Evolutionary conservation across 1,140 invertebrate genomes (phyloP).

Genomic region (Drosophila pruinosa): DNA sequence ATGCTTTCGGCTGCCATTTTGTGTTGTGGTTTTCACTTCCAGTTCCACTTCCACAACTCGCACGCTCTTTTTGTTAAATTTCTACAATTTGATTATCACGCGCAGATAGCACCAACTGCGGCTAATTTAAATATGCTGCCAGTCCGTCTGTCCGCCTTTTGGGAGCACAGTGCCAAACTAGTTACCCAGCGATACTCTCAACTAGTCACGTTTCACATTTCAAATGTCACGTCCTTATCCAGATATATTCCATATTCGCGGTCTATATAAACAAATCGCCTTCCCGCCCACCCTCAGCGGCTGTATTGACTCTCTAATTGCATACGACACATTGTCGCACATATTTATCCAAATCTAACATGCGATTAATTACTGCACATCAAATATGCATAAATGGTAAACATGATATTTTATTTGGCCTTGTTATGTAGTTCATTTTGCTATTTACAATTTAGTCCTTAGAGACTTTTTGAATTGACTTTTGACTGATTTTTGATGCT

Average conservation of each 20-base stretch:
- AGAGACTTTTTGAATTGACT: neutral
- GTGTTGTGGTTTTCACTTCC: constrained; percentile 36
- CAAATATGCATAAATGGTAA: neutral
- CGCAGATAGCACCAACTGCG: constrained; percentile 9
- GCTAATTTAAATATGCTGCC: constrained; percentile 9
- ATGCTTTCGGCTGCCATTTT: constrained; percentile 62
- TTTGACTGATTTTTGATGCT: no score
- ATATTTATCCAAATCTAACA: neutral
- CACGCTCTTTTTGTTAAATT: constrained; percentile 49
- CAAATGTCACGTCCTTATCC: constrained; percentile 2
- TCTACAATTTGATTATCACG: constrained; percentile 64
- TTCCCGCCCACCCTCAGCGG: neutral
- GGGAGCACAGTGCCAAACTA: neutral
- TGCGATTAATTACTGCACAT: neutral
- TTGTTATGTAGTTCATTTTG: neutral
- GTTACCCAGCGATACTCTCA: neutral
- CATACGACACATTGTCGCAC: neutral
- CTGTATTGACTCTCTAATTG: neutral
- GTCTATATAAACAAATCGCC: neutral
- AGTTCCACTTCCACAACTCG: constrained; percentile 1
- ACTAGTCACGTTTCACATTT: constrained; percentile 14
- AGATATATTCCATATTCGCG: constrained; percentile 1
- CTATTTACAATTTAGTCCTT: neutral
- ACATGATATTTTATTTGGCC: neutral
- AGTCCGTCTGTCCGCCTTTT: neutral